Base-by-base conservation (phyloP, 2,113 vertebrate species). In the Hiodon alosoides region DNA sequence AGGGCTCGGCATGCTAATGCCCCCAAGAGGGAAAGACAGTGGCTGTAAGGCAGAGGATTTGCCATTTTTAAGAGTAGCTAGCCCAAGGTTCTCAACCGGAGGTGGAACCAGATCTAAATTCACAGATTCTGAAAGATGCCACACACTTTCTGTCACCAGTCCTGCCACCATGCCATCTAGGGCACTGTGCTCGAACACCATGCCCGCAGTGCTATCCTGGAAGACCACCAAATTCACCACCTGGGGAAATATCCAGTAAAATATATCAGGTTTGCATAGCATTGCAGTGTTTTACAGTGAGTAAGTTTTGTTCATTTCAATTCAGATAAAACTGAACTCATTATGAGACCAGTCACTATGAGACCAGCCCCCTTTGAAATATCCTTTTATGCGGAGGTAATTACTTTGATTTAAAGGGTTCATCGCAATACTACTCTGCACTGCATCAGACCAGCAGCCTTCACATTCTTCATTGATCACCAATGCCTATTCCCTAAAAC, bases 91-190 rank as follows among this genome's bases (percentile, higher is more conserved):
- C 65, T 76, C 76, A 48, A 59, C 55, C 65, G 82, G 78, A 13
- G 57, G 57, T 4, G 79, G 48, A 8, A 78, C 60, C 0, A 67
- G 55, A 31, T 83, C 83, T 53, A 85, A 7, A 13, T 86, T 84
- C 74, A 70, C 80, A 14, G 89, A 87, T 67, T 93, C 91, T 2
- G 91, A 91, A 46, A 92, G 75, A 57, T 80, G 73, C 78, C 88
- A 91, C 14, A 92, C 17, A 52, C 65, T 70, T 72, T 87, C 84
- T 55, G 86, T 84, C 57, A 93, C 79, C 74, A 92, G 86, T 5
- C 85, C 86, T 57, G 89, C 89, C 57, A 93, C 91, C 91, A 91
- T 91, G 67, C 91, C 91, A 79, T 93, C 91, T 77, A 92, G 83
- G 5, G 87, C 89, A 66, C 88, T 89, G 82, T 93, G 91, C 75